phyloP scores from a whole-genome alignment of 1,140 invertebrate genomes.

The Coelopa frigida region DNA sequence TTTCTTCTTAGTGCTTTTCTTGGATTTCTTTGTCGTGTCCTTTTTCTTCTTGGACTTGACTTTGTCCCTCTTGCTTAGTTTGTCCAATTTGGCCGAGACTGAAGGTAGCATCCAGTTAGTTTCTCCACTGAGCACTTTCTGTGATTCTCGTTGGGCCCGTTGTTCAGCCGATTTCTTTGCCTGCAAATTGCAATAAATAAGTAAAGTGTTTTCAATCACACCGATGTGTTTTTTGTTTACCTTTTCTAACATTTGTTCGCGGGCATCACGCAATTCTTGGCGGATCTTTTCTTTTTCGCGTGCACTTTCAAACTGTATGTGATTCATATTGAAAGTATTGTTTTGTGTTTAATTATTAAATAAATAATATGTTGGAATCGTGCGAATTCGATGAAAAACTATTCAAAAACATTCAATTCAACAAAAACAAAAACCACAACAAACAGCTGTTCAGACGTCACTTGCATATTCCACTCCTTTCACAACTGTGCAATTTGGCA shows the following conservation, averaged over 20 bases:
- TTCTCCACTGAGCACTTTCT: slow-evolving; percentile 39
- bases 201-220: not conserved
- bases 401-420: no score
- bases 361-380: no score
- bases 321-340: slow-evolving; percentile 39
- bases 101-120: slow-evolving; percentile 46
- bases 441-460: no score
- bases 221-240: slow-evolving; percentile 14
- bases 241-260: slow-evolving; percentile 35
- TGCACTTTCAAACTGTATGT: slow-evolving; percentile 45
- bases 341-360: no score
- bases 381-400: no score
- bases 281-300: slow-evolving; percentile 42
- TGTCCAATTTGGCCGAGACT: slow-evolving; percentile 33
- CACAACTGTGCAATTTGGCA: no score
- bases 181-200: slow-evolving; percentile 14
- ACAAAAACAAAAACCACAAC: no score
- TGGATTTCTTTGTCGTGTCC: no score
- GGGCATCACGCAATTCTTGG: slow-evolving; percentile 34
- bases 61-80: no score
- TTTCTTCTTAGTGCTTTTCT: no score
- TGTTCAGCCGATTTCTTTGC: slow-evolving; percentile 34
- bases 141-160: slow-evolving; percentile 28
- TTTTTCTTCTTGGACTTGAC: no score
- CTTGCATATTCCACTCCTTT: no score